Conservation (phyloP, 1,140 invertebrate genomes). For the Eupristina koningsbergeri region DNA sequence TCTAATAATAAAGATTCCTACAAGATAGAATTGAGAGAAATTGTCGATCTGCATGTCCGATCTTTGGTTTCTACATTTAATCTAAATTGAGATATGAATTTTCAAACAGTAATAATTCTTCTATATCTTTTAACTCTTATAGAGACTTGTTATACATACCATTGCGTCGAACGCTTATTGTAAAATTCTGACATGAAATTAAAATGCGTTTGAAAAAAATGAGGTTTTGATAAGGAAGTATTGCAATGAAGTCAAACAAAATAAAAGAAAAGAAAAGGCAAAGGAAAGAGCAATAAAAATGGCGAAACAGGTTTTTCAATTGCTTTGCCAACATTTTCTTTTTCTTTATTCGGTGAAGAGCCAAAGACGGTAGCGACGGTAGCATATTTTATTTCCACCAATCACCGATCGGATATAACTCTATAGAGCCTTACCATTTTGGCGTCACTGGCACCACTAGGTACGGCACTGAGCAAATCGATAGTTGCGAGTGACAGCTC, state of each 20-base stretch:
- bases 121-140: too few species aligned
- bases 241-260: too few species aligned
- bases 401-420: background rate
- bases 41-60: background rate
- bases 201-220: too few species aligned
- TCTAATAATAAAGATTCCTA: too few species aligned
- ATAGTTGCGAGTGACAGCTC: constrained; percentile 51
- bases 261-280: background rate
- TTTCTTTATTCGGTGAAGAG: background rate
- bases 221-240: too few species aligned
- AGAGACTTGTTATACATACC: too few species aligned
- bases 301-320: background rate
- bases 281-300: too few species aligned
- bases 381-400: constrained; percentile 8
- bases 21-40: background rate
- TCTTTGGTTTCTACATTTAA: background rate
- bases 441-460: constrained; percentile 55
- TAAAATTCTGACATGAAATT: background rate
- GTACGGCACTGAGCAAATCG: constrained; percentile 59
- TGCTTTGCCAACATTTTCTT: background rate
- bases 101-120: too few species aligned
- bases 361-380: background rate
- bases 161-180: background rate
- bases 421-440: background rate
- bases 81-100: too few species aligned